Base-by-base conservation (phyloP, 2,113 vertebrate species). In the Speoplatyrhinus poulsoni region DNA sequence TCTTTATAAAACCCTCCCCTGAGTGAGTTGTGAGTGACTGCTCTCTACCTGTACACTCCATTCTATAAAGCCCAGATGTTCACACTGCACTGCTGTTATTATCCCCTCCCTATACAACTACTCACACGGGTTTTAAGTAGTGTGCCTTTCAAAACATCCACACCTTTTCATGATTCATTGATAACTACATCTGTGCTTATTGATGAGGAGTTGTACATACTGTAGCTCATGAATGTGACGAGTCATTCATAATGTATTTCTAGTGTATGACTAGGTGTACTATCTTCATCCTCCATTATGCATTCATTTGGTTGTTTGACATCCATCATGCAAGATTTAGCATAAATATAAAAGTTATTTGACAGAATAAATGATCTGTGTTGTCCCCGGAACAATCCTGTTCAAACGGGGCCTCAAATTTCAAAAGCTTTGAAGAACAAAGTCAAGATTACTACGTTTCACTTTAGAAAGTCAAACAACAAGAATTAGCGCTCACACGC, bases 381-480 rank as follows among this genome's bases (percentile, higher is more conserved):
- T 66, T 79, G 65, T 60, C 48, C 64, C 10, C 41, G 55, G 41
- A 61, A 11, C 56, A 58, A 56, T 75, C 62, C 57, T 72, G 49
- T 76, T 72, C 74, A 74, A 76, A 41, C 46, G 74, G 70, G 69
- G 62, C 65, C 46, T 73, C 62, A 59, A 76, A 62, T 83, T 74
- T 81, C 66, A 78, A 67, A 68, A 65, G 62, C 75, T 65, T 19
- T 36, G 8, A 60, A 1, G 57, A 73, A 76, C 74, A 72, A 75
- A 85, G 84, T 89, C 82, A 65, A 87, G 87, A 79, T 17, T 46
- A 15, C 32, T 67, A 7, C n/a, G 66, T 56, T 65, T 54, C 67
- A 69, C 66, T 64, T 65, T 50, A 75, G 62, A 69, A 36, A 41
- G 16, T 36, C 13, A 52, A 65, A 60, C 46, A 49, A 64, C 63